These are phyloP conservation scores for Phrynocephalus versicolor DNA, from an alignment of 2,113 vertebrate species.

Conservation along the genomic window DNA sequence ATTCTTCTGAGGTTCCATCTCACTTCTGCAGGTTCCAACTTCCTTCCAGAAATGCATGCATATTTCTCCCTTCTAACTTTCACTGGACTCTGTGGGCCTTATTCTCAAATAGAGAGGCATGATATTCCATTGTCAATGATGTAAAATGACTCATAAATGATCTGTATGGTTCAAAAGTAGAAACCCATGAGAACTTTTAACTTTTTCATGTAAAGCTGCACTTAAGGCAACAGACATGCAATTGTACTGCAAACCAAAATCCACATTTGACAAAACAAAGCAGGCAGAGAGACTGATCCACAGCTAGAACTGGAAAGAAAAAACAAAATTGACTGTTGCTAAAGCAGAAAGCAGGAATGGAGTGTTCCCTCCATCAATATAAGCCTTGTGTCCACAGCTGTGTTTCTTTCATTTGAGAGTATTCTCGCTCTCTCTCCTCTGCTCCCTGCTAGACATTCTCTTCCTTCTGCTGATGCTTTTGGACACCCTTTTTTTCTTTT, in stretches of 20 bases:
- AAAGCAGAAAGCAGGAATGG: slow-evolving; percentile 40
- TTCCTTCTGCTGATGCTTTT: slow-evolving; percentile 48
- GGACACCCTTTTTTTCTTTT: slow-evolving; percentile 61
- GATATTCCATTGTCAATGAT: slow-evolving; percentile 41
- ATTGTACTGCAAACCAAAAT: background rate
- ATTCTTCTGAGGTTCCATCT: too few species aligned
- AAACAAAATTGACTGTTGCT: slow-evolving; percentile 62
- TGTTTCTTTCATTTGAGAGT: slow-evolving; percentile 65
- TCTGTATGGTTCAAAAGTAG: slow-evolving; percentile 55
- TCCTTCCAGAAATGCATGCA: slow-evolving; percentile 41
- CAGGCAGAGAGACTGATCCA: background rate
- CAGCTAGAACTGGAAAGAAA: slow-evolving; percentile 61
- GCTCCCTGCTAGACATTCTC: slow-evolving; percentile 26
- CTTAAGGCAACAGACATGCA: background rate
- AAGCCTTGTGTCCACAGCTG: slow-evolving; percentile 46
- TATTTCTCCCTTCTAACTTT: slow-evolving; percentile 15
- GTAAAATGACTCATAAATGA: slow-evolving; percentile 60
- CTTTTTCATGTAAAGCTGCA: background rate
- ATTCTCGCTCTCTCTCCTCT: slow-evolving; percentile 32
- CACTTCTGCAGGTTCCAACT: too few species aligned
- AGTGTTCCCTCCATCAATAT: slow-evolving; percentile 49
- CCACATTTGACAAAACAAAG: slow-evolving; percentile 66
- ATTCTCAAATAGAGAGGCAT: too few species aligned
- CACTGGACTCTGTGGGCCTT: too few species aligned
- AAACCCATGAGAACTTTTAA: background rate